A percentile compares a stretch with the other conserved stretches of the same genome.
phyloP scores from a whole-genome alignment of 2,888 invertebrate species.

The Heliothis peltigera region DNA sequence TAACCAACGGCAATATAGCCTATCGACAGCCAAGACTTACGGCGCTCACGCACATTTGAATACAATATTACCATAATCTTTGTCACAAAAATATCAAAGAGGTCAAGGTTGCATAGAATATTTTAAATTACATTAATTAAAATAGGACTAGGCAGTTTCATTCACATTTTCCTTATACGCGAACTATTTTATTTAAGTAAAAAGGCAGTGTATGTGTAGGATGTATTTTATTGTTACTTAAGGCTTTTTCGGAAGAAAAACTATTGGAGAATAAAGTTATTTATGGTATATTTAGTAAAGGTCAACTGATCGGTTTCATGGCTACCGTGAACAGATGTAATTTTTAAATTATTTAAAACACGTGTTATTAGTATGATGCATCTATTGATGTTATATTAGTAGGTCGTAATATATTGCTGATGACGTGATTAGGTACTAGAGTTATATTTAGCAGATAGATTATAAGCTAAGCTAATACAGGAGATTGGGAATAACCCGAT shows the following conservation, averaged over 20 bases:
- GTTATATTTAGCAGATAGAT: too few species aligned
- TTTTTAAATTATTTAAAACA: conserved; percentile 6
- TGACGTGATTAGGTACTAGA: too few species aligned
- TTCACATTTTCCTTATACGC: conserved; percentile 15
- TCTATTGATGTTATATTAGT: conserved; percentile 8
- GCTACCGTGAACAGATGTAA: conserved; percentile 2
- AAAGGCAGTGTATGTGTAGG: conserved; percentile 20
- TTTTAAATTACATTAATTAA: conserved; percentile 29
- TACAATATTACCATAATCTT: conserved; percentile 25
- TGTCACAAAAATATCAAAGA: conserved; percentile 33
- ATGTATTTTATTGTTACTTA: conserved; percentile 4
- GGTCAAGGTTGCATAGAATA: conserved; percentile 50
- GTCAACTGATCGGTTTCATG: conserved; percentile 13
- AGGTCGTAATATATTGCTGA: neutral
- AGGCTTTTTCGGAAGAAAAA: conserved; percentile 7
- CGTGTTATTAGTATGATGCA: neutral
- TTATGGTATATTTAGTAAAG: conserved; percentile 12
- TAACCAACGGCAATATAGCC: conserved; percentile 10
- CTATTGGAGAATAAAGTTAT: conserved; percentile 24
- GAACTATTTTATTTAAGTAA: conserved; percentile 4
- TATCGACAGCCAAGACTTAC: conserved; percentile 8
- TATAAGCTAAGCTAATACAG: too few species aligned
- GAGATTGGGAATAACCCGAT: too few species aligned
- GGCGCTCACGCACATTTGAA: conserved; percentile 25
- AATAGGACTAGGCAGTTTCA: conserved; percentile 26